Base-by-base conservation (phyloP, 1,140 invertebrate species). In the Hylyphantes graminicola region DNA sequence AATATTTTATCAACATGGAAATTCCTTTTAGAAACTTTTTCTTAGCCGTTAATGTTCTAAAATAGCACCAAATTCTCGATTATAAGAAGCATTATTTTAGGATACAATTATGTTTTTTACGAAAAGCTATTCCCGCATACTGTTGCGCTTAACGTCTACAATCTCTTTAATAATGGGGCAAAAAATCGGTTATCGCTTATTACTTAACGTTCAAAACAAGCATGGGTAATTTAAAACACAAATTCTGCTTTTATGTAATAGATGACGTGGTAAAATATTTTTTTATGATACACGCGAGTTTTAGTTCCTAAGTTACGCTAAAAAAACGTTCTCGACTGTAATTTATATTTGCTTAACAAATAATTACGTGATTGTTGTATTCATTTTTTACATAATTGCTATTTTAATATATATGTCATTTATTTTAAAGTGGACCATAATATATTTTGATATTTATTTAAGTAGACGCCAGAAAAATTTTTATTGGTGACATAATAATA, bases 11-110 rank as follows among this genome's bases (percentile, higher is more conserved):
- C 54, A 70, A 70, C 54, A 70, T 70, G 54, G 68, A 70, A 51
- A 11, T 73, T 15, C 70, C n/a, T 57, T 67, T 21, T n/a, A 61
- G 12, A 78, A 65, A 78, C 53, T 48, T 78, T 78, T 53, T 17
- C 68, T 10, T 50, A 35, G 12, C 11, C 54, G 53, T 65, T 74
- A 74, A 72, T 83, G 72, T 59, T 72, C 75, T 83, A 74, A 61
- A 57, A 59, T 65, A 74, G 55, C 57, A 67, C 80, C 80, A 83
- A 83, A 35, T 83, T 83, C 75, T 74, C 72, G 80, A 83, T 83
- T 51, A 73, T 74, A 83, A 74, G 74, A 83, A 83, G 67, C 59
- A 61, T 75, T 83, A 80, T 80, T 80, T 80, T 80, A 80, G 67
- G 72, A 74, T 74, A 72, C 54, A 48, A 51, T 61, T 74, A 68